Conservation (phyloP, 2,113 vertebrate genomes). For the Sander lucioperca region DNA sequence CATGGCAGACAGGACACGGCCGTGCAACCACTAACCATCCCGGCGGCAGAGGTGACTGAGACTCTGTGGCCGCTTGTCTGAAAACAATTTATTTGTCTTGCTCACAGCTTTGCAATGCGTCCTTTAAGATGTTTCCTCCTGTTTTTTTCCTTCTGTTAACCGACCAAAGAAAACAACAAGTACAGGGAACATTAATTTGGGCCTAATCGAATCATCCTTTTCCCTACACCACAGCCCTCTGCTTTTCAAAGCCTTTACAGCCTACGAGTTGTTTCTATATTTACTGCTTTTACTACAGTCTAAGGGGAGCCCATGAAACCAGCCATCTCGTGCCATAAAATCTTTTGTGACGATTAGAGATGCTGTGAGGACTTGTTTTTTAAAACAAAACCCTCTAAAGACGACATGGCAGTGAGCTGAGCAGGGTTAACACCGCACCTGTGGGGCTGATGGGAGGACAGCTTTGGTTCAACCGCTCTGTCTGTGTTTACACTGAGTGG, state of each 20-base stretch:
- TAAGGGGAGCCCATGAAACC: conserved; percentile 61
- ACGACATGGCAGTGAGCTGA: background rate
- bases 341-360: conserved; percentile 31
- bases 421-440: conserved; percentile 50
- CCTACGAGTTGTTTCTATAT: conserved; percentile 57
- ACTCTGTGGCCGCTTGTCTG: conserved; percentile 41
- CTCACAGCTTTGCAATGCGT: background rate
- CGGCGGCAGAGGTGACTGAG: conserved; percentile 49
- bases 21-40: conserved; percentile 53
- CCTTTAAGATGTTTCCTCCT: conserved; percentile 25
- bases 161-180: conserved; percentile 57
- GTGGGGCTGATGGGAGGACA: conserved; percentile 41
- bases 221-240: conserved; percentile 49
- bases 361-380: conserved; percentile 58
- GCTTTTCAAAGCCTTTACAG: conserved; percentile 54
- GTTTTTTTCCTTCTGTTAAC: conserved; percentile 20
- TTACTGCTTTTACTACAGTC: conserved; percentile 68
- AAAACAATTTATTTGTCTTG: conserved; percentile 58
- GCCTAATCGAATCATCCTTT: conserved; percentile 58
- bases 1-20: conserved; percentile 61
- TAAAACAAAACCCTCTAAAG: conserved; percentile 37
- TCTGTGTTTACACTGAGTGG: conserved; percentile 67
- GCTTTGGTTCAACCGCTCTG: conserved; percentile 50
- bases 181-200: conserved; percentile 42
- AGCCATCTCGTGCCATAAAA: conserved; percentile 54